These are phyloP conservation scores for Rhagonycha lutea DNA, from an alignment of 2,888 invertebrate genomes.

Conservation along the genomic window DNA sequence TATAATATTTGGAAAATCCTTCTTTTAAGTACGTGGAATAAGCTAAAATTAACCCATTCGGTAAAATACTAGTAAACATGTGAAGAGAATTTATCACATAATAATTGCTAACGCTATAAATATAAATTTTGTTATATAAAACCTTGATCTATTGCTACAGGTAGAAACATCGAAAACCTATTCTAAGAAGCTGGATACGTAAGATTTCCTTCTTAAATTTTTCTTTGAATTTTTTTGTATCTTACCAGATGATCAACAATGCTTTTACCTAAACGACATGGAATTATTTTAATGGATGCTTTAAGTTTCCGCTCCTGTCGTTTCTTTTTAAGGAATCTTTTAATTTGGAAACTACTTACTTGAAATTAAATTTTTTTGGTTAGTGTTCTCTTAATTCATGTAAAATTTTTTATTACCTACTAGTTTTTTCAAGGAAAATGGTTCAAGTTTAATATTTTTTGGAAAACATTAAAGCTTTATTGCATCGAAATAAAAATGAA, in stretches of 20 bases:
- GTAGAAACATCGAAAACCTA: neutral
- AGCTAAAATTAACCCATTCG: neutral
- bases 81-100: neutral
- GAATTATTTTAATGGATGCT: constrained; percentile 18
- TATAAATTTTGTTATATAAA: neutral
- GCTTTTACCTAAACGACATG: constrained; percentile 5
- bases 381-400: neutral
- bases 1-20: neutral
- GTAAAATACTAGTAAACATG: neutral
- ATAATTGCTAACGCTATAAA: neutral
- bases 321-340: neutral
- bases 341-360: neutral
- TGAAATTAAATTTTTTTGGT: neutral
- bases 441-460: neutral
- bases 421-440: neutral
- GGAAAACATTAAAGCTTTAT: neutral
- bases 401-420: neutral
- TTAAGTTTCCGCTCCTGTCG: constrained; percentile 15
- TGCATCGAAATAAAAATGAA: neutral
- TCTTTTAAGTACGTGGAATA: neutral
- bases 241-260: neutral
- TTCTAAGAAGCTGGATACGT: neutral
- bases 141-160: neutral
- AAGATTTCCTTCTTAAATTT: neutral
- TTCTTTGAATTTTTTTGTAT: neutral